Evolutionary conservation across 2,888 invertebrate species (phyloP), one percentile per base, ranked within the genome.

Genomic region (Iphiclides podalirius): DNA sequence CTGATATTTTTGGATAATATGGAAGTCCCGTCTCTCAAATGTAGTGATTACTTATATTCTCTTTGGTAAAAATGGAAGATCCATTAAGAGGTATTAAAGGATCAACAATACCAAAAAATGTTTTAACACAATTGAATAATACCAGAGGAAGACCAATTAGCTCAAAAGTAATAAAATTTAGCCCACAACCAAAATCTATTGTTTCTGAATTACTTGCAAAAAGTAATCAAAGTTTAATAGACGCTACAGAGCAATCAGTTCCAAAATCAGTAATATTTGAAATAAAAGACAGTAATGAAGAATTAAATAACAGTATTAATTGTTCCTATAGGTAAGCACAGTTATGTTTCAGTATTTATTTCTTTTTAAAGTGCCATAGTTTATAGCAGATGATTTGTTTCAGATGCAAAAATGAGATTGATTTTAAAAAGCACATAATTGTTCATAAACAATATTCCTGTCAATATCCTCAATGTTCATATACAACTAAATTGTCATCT

Each of bases 381-480:
- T 52, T 48, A 52, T 75, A 73, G 48, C 68, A 82, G 80, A 51
- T 65, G 59, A 39, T 52, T 52, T 48, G 52, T 75, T 73, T 49
- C 68, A 82, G 80, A 51, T 65, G 59, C 52, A 55, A 76, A 61
- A 82, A 79, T 66, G 76, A 77, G 59, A 81, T 81, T 37, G 83
- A 86, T 55, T 72, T 83, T 42, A 70, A 77, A 48, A 74, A 82
- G 45, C 86, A 85, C 63, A 66, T 72, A 58, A 79, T 77, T 58
- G 70, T 73, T 20, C 86, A 86, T 64, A 88, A 79, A 42, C 75
- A 79, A 26, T 52, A 79, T 67, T 55, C 65, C 15, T 92, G 92
- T 70, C 76, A 89, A 53, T 81, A 75, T 57, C 80, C 85, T 54
- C 76, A 83, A 34, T 92, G 92, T 63, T 75, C 75, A 26, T 92